These are phyloP conservation scores for Cantharis flavilabris DNA, from an alignment of 2,888 invertebrate species.

Conservation along the genomic window DNA sequence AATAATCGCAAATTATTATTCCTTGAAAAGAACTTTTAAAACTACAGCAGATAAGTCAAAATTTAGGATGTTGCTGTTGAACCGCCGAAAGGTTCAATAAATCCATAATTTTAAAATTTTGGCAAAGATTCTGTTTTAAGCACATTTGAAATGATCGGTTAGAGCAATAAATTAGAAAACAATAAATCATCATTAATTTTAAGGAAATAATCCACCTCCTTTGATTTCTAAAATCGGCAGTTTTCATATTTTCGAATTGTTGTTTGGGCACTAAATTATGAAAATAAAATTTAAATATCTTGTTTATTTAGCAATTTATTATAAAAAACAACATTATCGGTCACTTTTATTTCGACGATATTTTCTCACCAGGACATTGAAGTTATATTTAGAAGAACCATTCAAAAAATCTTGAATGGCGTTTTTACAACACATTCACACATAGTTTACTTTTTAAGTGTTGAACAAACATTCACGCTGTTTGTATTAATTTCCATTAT, in stretches of 20 bases:
- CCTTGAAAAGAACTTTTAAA: background rate
- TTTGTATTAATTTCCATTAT: slow-evolving; percentile 18
- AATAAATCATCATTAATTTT: background rate
- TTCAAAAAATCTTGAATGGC: slow-evolving; percentile 31
- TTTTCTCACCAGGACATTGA: slow-evolving; percentile 29
- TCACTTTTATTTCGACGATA: slow-evolving; percentile 13
- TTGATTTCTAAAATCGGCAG: background rate
- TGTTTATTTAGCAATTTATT: background rate
- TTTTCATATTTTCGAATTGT: background rate
- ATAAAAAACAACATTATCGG: background rate
- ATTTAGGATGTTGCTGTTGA: background rate
- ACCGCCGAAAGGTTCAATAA: background rate
- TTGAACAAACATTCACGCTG: slow-evolving; percentile 21
- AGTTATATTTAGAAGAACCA: slow-evolving; percentile 30
- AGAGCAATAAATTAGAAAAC: background rate
- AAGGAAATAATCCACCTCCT: background rate
- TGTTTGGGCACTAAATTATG: background rate
- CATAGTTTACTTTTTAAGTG: slow-evolving; percentile 23
- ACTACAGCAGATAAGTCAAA: background rate
- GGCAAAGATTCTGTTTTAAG: background rate
- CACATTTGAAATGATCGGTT: background rate
- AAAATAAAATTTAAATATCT: background rate
- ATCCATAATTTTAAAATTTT: background rate
- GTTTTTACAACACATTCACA: slow-evolving; percentile 8
- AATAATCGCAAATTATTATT: no score